These are phyloP conservation scores for Sphaerophoria taeniata DNA, from an alignment of 2,888 invertebrate species.

Conservation along the genomic window DNA sequence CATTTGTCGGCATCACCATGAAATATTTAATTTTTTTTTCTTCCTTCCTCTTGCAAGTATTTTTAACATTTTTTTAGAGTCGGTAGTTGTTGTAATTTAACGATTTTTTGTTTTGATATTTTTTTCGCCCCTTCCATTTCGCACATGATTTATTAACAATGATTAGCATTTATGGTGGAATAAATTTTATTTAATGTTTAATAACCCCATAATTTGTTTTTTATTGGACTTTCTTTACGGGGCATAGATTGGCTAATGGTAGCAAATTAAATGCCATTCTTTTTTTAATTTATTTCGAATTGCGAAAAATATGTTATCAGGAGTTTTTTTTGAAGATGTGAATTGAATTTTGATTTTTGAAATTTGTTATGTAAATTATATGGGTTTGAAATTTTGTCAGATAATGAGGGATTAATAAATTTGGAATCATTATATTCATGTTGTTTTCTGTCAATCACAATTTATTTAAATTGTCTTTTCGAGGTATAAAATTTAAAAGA, in stretches of 20 bases:
- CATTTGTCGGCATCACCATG: constrained; percentile 52
- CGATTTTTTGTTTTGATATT: constrained; percentile 12
- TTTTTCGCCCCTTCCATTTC: constrained; percentile 5
- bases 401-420: neutral
- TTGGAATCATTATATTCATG: neutral
- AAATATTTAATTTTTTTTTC: constrained; percentile 34
- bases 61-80: neutral
- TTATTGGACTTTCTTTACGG: constrained; percentile 53
- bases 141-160: constrained; percentile 65
- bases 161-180: constrained; percentile 70
- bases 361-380: neutral
- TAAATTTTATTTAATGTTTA: constrained; percentile 71
- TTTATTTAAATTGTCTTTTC: too few species aligned
- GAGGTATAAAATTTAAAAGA: too few species aligned
- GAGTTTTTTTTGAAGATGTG: neutral
- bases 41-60: neutral
- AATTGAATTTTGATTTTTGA: constrained; percentile 14
- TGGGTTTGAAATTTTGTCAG: neutral
- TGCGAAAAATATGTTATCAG: neutral
- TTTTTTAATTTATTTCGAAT: constrained; percentile 13
- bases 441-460: too few species aligned
- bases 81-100: constrained; percentile 3
- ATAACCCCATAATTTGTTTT: constrained; percentile 60
- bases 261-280: constrained; percentile 19
- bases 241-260: constrained; percentile 39